Evolutionary conservation across 1,140 invertebrate genomes (phyloP), one percentile per base, ranked within the genome.

Genomic region (Megalopta genalis): DNA sequence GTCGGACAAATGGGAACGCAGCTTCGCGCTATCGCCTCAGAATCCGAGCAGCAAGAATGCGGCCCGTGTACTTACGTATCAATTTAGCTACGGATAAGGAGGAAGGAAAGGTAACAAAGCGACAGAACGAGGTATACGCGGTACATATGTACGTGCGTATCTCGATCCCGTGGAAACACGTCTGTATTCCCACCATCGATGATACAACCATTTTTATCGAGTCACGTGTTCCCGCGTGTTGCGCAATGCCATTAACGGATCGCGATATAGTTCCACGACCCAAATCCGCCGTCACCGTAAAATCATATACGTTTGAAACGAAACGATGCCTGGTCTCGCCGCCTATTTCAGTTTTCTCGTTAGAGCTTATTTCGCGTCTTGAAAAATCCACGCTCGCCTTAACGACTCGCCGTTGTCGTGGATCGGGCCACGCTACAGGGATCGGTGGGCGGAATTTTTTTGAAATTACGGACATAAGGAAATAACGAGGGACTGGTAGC

Each of bases 141-240:
- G 9, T 9, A 42, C 6, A 8, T 0, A 46, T 12, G 14, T 14
- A 46, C 12, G 32, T 39, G 46, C 14, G 16, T 52, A 2, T 66
- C 49, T 63, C n/a, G 57, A 46, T 25, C 54, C 46, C 27, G 39
- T 69, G 68, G 27, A 83, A 62, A 77, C 18, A 21, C 39, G 32
- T 49, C 64, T 32, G 64, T 49, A 77, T 83, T 82, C 69, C 68
- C 63, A 78, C 39, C 66, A 72, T 81, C 63, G 73, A 77, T 64
- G 74, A 64, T 82, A 72, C 62, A 82, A 78, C 64, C 10, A 52
- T 46, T 72, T 71, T 83, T 83, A 77, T 81, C 79, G 25, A 60
- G 27, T 82, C 59, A 78, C 62, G 46, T 81, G 76, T 81, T 6
- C 4, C 49, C 49, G 37, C 42, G 16, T 14, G 27, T 81, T 82